phyloP scores from a whole-genome alignment of 2,888 invertebrate genomes.

The Calliopum simillimum region DNA sequence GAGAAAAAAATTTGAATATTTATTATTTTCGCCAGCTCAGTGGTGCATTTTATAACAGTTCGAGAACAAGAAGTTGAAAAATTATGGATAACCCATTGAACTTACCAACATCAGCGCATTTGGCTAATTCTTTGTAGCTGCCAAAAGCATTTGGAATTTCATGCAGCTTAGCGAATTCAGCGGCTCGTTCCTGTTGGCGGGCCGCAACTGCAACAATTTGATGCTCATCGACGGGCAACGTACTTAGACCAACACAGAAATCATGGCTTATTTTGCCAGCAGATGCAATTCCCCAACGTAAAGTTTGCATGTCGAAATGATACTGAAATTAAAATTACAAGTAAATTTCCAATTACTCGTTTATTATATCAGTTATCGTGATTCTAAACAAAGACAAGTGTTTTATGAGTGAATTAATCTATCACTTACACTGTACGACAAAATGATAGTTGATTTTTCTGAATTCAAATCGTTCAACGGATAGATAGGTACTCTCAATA shows the following conservation, averaged over 20 bases:
- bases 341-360: not conserved
- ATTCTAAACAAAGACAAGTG: too few species aligned
- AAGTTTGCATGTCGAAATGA: conserved; percentile 38
- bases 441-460: too few species aligned
- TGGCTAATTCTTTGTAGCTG: conserved; percentile 80
- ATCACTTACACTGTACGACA: too few species aligned
- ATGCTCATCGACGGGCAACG: conserved; percentile 77
- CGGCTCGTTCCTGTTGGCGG: conserved; percentile 77
- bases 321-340: too few species aligned
- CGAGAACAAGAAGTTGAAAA: too few species aligned
- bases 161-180: conserved; percentile 81
- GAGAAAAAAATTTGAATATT: not conserved
- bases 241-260: conserved; percentile 79
- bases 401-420: too few species aligned
- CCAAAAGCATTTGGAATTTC: conserved; percentile 79
- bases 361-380: too few species aligned
- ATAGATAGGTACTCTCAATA: too few species aligned
- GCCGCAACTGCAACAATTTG: conserved; percentile 83
- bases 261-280: conserved; percentile 90
- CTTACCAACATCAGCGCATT: conserved; percentile 80
- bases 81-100: not conserved
- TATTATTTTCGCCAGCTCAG: not conserved
- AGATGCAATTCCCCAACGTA: conserved; percentile 88
- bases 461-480: too few species aligned
- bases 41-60: not conserved